Evolutionary conservation across 2,888 invertebrate genomes (phyloP).

Genomic region (Mactromeris polynyma): DNA sequence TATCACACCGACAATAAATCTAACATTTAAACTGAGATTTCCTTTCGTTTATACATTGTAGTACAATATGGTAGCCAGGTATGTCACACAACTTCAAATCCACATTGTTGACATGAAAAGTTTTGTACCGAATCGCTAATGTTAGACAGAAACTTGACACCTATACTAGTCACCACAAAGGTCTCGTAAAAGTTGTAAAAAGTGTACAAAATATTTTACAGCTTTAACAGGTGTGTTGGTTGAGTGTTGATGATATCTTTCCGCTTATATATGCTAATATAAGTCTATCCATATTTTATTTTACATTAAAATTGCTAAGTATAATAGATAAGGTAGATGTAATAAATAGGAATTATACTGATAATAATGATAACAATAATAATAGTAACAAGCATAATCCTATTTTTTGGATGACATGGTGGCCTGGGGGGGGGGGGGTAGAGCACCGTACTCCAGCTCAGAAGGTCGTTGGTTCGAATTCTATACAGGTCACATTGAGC

Average conservation of each 20-base stretch:
- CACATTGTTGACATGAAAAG: conserved; percentile 28
- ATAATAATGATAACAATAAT: too few species aligned
- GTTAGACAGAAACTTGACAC: conserved; percentile 29
- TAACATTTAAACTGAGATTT: neutral
- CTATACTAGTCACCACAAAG: conserved; percentile 38
- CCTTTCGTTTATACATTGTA: neutral
- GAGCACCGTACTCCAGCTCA: too few species aligned
- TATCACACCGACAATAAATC: too few species aligned
- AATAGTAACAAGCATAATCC: too few species aligned
- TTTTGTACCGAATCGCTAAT: neutral
- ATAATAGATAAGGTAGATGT: too few species aligned
- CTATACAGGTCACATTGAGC: too few species aligned
- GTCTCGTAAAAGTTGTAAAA: conserved; percentile 54
- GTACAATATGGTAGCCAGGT: conserved; percentile 1
- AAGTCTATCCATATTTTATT: neutral
- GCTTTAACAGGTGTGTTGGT: conserved; percentile 59
- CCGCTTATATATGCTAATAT: conserved; percentile 56
- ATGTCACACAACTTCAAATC: neutral
- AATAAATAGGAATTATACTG: too few species aligned
- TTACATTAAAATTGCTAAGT: neutral
- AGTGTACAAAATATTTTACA: conserved; percentile 63
- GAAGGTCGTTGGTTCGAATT: too few species aligned
- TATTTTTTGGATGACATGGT: too few species aligned
- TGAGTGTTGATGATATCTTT: conserved; percentile 52
- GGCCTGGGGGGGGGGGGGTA: too few species aligned